A percentile compares a stretch with the other conserved stretches of the same genome.
phyloP scores from a whole-genome alignment of 2,113 vertebrate species.

The Acrocephalus arundinaceus region DNA sequence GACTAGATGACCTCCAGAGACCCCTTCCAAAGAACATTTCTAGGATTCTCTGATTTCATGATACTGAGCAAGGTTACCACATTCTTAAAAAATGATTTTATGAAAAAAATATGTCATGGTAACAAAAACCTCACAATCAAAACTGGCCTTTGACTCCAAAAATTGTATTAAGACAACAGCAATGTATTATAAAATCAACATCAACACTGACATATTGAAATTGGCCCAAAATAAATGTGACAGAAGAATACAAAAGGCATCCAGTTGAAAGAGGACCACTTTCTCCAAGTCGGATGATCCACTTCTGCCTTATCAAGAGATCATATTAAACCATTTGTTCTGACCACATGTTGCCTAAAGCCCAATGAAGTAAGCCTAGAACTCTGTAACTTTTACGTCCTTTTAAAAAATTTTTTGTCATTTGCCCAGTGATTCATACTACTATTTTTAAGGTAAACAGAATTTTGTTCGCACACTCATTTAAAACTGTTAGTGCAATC shows the following conservation, averaged over 20 bases:
- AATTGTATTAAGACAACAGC: neutral
- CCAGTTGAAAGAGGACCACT: neutral
- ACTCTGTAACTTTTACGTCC: fast-evolving
- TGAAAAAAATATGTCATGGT: neutral
- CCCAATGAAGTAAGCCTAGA: neutral
- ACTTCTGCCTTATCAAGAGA: neutral
- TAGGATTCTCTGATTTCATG: neutral
- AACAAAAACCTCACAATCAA: neutral
- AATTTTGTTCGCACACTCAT: neutral
- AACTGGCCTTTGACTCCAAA: neutral
- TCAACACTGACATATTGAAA: neutral
- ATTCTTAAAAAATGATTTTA: neutral
- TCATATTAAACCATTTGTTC: neutral
- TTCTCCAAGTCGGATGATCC: neutral
- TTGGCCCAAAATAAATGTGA: neutral
- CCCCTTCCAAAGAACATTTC: neutral
- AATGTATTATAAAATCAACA: neutral
- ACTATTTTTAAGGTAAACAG: neutral
- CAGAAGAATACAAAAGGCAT: fast-evolving
- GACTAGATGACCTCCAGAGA: neutral
- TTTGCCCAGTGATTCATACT: neutral
- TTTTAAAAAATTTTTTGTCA: neutral
- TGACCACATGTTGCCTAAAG: neutral
- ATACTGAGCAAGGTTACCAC: neutral
- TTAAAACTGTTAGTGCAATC: neutral